Base-by-base conservation (phyloP, 2,888 invertebrate genomes). In the Cabera pusaria region DNA sequence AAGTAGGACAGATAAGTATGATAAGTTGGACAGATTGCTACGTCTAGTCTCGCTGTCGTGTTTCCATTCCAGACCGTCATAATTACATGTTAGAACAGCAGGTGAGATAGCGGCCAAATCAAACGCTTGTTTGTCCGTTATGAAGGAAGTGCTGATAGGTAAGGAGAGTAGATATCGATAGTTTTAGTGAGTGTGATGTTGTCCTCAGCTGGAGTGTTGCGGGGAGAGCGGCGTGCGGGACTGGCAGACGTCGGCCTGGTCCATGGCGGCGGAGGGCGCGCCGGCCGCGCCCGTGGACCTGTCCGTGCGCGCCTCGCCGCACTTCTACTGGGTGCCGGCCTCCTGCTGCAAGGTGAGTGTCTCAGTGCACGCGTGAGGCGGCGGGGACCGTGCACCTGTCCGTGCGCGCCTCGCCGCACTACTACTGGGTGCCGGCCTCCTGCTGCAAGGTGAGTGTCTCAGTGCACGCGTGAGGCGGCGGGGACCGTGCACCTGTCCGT, bases 201-300 rank as follows among this genome's bases (percentile, higher is more conserved):
- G n/a, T n/a, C n/a, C n/a, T n/a, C 82, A 95, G 94, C 84, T 96
- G 75, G 94, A 95, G 75, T 98, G 98, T 75, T 98, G 98, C 85
- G 98, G 98, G 31, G 97, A 97, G 53, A 95, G 95, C 70, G 94
- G 95, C n/a, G 95, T 95, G 49, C 95, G 97, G 80, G 98, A 98
- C 88, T 98, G 98, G 98, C 84, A 78, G 68, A 57, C 54, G 46
- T 73, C 84, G 20, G 63, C 49, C 32, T 84, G 82, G 82, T 64
- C 72, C 55, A 63, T 64, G 46, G 51, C 44, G 45, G 56, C 47
- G 47, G 50, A 43, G 47, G 52, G 33, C 20, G 25, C 22, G 38
- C 35, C 28, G 32, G 49, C 37, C 43, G 53, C 9, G 23, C 48
- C 72, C 35, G 73, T 84, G 5, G 83, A 84, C 64, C 72, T 85